Evolutionary conservation across 2,113 vertebrate species (phyloP).

Genomic region (Hippoglossus stenolepis): DNA sequence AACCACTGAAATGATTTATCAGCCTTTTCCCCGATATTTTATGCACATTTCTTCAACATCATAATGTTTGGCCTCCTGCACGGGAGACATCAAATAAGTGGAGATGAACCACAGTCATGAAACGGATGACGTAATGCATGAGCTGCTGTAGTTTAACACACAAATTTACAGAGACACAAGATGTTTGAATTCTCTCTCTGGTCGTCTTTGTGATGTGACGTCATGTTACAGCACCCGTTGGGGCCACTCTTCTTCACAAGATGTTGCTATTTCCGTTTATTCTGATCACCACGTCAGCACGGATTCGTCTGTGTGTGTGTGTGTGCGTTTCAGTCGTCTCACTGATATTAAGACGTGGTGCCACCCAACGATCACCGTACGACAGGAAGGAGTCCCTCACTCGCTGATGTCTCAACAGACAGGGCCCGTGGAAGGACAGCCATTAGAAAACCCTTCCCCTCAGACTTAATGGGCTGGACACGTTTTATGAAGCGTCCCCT

Average conservation of each 20-base stretch:
- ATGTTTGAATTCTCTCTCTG: constrained; percentile 19
- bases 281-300: neutral
- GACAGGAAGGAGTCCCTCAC: constrained; percentile 42
- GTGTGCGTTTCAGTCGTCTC: neutral
- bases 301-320: neutral
- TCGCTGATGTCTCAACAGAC: constrained; percentile 43
- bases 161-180: neutral
- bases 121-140: constrained; percentile 58
- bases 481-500: constrained; percentile 68
- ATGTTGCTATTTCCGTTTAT: constrained; percentile 4
- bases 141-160: constrained; percentile 23
- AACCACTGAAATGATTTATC: neutral
- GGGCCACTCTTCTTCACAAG: constrained; percentile 13
- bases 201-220: constrained; percentile 16
- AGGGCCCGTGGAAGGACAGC: constrained; percentile 55
- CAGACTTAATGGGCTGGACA: constrained; percentile 62
- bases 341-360: constrained; percentile 35
- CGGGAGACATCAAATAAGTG: constrained; percentile 38
- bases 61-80: constrained; percentile 31
- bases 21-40: neutral
- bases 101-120: constrained; percentile 24
- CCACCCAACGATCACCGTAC: constrained; percentile 18
- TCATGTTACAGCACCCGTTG: neutral
- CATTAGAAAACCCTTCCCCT: constrained; percentile 47
- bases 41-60: constrained; percentile 5